These are phyloP conservation scores for Cydia strobilella DNA, from an alignment of 1,140 invertebrate genomes.

Conservation along the genomic window DNA sequence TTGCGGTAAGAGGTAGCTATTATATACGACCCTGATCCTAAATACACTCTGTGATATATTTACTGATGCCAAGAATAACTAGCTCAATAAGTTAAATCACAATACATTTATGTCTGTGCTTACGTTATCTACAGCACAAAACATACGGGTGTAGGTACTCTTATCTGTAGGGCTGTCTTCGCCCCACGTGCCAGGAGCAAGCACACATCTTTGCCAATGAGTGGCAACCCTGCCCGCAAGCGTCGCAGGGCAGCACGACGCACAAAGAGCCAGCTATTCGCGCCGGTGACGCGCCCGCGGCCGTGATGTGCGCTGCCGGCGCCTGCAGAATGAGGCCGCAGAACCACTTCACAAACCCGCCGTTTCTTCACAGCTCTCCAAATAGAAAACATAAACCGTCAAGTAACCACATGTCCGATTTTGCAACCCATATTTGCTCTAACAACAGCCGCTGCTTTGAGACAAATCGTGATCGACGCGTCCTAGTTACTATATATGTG, in stretches of 20 bases:
- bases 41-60: too few relatives aligned
- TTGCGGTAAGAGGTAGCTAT: too few relatives aligned
- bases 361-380: not conserved
- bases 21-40: too few relatives aligned
- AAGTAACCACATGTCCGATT: conserved; percentile 8
- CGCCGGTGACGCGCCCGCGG: not conserved
- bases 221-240: not conserved
- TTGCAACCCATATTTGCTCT: conserved; percentile 9
- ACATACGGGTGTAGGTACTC: too few relatives aligned
- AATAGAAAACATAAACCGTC: conserved; percentile 18
- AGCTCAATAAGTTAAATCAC: too few relatives aligned
- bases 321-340: conserved; percentile 17
- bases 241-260: not conserved
- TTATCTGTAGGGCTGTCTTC: too few relatives aligned
- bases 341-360: conserved; percentile 21
- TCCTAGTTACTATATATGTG: not conserved
- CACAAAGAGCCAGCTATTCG: conserved; percentile 17
- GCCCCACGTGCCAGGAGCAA: too few relatives aligned
- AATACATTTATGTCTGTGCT: too few relatives aligned
- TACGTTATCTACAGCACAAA: too few relatives aligned
- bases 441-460: not conserved
- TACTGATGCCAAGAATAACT: too few relatives aligned
- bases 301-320: not conserved
- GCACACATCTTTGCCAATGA: not conserved
- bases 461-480: not conserved